Evolutionary conservation across 2,888 invertebrate species (phyloP).

Genomic region (Branchipolynoe longqiensis): DNA sequence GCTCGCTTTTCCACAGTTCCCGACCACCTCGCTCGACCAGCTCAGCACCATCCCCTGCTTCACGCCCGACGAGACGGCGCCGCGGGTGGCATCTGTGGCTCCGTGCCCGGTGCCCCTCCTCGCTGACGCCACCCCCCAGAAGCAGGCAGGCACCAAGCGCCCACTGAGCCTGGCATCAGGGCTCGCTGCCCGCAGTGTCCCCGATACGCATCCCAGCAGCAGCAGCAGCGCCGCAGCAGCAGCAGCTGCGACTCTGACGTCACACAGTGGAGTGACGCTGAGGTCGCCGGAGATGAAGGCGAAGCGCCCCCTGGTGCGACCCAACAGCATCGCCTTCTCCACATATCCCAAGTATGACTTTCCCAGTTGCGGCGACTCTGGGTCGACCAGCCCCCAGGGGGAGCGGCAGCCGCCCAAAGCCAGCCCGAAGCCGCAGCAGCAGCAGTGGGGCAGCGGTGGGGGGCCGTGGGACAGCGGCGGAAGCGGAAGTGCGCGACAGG

Average conservation of each 20-base stretch:
- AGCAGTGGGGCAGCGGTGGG: neutral
- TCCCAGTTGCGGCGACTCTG: constrained; percentile 38
- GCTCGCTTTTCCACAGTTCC: constrained; percentile 70
- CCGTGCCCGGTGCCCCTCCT: constrained; percentile 39
- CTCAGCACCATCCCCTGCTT: constrained; percentile 81
- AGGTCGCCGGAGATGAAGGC: constrained; percentile 76
- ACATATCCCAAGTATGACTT: constrained; percentile 78
- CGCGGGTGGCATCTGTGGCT: neutral
- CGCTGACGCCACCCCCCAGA: neutral
- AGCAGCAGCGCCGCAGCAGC: constrained; percentile 48
- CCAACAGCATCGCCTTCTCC: constrained; percentile 81
- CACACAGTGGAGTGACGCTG: constrained; percentile 68
- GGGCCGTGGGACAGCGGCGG: neutral
- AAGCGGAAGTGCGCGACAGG: constrained; percentile 67
- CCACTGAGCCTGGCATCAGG: constrained; percentile 63
- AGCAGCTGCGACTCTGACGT: neutral
- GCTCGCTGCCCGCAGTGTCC: constrained; percentile 53
- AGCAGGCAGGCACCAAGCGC: constrained; percentile 64
- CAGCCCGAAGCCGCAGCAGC: constrained; percentile 63
- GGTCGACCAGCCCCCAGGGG: constrained; percentile 66
- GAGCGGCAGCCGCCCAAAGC: constrained; percentile 71
- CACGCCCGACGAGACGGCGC: constrained; percentile 69
- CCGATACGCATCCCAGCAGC: constrained; percentile 18
- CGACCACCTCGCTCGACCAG: constrained; percentile 80
- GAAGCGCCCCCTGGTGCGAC: constrained; percentile 76